phyloP scores from a whole-genome alignment of 2,888 invertebrate genomes.

The Drosophila anomelani region DNA sequence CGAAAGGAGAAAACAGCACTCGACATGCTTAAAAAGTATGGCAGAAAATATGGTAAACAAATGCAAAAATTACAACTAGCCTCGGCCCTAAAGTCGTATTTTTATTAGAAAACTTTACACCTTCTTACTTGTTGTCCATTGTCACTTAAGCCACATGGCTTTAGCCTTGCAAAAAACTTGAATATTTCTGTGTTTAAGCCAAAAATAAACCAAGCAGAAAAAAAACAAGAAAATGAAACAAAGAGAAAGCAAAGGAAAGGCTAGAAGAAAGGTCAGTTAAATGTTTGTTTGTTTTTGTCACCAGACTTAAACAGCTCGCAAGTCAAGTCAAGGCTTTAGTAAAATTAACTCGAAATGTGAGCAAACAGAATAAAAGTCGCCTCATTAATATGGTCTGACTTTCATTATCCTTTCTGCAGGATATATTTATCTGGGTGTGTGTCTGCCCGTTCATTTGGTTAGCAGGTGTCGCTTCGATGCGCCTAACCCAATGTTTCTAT shows the following conservation, averaged over 20 bases:
- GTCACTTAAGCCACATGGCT: slow-evolving; percentile 3
- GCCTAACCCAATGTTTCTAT: slow-evolving; percentile 43
- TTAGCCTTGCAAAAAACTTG: slow-evolving; percentile 5
- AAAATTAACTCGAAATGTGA: slow-evolving; percentile 21
- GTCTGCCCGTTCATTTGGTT: slow-evolving; percentile 17
- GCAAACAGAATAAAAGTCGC: slow-evolving; percentile 30
- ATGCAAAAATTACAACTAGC: slow-evolving; percentile 45
- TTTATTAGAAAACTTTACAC: slow-evolving; percentile 64
- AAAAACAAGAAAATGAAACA: not conserved
- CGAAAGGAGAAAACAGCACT: slow-evolving; percentile 25
- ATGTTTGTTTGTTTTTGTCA: slow-evolving; percentile 27
- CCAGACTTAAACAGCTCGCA: slow-evolving; percentile 2
- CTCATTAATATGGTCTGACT: slow-evolving; percentile 30
- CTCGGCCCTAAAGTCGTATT: slow-evolving; percentile 25
- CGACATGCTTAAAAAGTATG: slow-evolving; percentile 59
- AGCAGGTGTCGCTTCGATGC: slow-evolving; percentile 16
- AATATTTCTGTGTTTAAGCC: slow-evolving; percentile 7
- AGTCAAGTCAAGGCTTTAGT: slow-evolving; percentile 11
- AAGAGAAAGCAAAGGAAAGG: not conserved
- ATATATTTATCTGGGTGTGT: slow-evolving; percentile 2
- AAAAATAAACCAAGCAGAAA: not conserved
- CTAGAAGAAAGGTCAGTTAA: slow-evolving; percentile 20
- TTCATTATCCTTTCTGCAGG: slow-evolving; percentile 14
- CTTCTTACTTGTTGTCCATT: slow-evolving; percentile 12
- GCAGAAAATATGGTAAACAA: slow-evolving; percentile 29